These are phyloP conservation scores for Papilio aristodemus DNA, from an alignment of 1,140 invertebrate species.

Conservation along the genomic window DNA sequence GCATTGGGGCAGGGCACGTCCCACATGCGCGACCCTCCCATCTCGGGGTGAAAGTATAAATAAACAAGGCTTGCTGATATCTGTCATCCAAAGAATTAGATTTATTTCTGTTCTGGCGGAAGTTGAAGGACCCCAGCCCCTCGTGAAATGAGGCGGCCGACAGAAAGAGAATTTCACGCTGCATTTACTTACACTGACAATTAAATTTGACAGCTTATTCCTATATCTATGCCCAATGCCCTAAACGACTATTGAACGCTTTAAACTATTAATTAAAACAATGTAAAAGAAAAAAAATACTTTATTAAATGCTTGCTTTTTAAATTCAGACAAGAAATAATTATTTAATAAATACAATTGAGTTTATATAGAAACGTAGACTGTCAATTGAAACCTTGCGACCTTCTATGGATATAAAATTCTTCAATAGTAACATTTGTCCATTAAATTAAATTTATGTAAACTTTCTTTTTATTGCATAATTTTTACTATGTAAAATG, in stretches of 20 bases:
- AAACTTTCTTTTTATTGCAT: too few relatives aligned
- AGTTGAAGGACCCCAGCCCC: conserved; percentile 72
- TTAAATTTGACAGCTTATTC: conserved; percentile 39
- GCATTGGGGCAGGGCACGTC: conserved; percentile 56
- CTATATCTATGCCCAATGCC: conserved; percentile 23
- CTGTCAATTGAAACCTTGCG: too few relatives aligned
- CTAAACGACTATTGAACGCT: conserved; percentile 14
- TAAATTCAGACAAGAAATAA: too few relatives aligned
- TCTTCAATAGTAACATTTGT: too few relatives aligned
- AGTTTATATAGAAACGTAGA: too few relatives aligned
- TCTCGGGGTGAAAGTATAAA: conserved; percentile 72
- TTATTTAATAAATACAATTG: too few relatives aligned
- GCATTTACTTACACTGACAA: conserved; percentile 41
- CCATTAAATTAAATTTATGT: too few relatives aligned
- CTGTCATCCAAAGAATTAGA: conserved; percentile 78
- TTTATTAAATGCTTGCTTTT: too few relatives aligned
- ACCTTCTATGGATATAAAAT: too few relatives aligned
- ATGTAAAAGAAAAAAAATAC: too few relatives aligned
- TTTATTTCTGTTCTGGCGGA: conserved; percentile 75
- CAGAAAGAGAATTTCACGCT: conserved; percentile 50
- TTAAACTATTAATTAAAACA: conserved; percentile 24
- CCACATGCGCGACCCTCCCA: conserved; percentile 67
- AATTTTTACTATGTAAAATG: too few relatives aligned
- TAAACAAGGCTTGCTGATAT: conserved; percentile 79
- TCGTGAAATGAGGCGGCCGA: conserved; percentile 40